phyloP scores from a whole-genome alignment of 2,888 invertebrate genomes.

The Blastobasis adustella region DNA sequence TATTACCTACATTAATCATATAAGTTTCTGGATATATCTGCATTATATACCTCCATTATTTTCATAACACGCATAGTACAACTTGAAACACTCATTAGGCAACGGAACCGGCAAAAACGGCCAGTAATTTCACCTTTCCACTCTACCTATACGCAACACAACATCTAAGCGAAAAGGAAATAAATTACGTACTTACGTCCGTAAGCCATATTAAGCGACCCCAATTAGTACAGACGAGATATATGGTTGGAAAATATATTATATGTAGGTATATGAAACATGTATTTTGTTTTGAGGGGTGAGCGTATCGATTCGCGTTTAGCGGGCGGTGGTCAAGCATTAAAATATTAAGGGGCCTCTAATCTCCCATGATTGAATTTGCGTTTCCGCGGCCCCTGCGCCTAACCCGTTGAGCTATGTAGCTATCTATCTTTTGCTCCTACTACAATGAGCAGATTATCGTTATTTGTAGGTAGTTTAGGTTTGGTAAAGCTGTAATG shows the following conservation, averaged over 20 bases:
- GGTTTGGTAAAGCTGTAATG: too few relatives aligned
- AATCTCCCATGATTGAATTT: slow-evolving; percentile 74
- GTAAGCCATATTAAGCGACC: slow-evolving; percentile 73
- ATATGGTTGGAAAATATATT: slow-evolving; percentile 39
- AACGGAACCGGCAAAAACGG: neutral
- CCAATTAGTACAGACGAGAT: slow-evolving; percentile 70
- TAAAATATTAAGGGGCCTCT: slow-evolving; percentile 69
- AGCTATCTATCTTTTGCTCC: slow-evolving; percentile 20
- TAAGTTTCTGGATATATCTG: too few relatives aligned
- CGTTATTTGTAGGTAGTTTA: too few relatives aligned
- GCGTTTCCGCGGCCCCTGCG: slow-evolving; percentile 49
- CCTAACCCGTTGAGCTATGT: slow-evolving; percentile 45
- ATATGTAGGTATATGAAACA: slow-evolving; percentile 6
- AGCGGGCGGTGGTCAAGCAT: slow-evolving; percentile 69
- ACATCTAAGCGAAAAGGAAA: slow-evolving; percentile 46
- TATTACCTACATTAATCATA: too few relatives aligned
- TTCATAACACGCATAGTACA: too few relatives aligned
- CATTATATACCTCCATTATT: too few relatives aligned
- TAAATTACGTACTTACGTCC: slow-evolving; percentile 72
- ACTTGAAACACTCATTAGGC: too few relatives aligned
- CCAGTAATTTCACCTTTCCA: slow-evolving; percentile 26
- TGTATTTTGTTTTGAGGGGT: slow-evolving; percentile 55
- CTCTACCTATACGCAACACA: slow-evolving; percentile 27
- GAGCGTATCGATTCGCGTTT: slow-evolving; percentile 59
- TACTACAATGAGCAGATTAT: slow-evolving; percentile 20